Conservation (phyloP, 2,797 vertebrate genomes). For the Aratinga solstitialis region DNA sequence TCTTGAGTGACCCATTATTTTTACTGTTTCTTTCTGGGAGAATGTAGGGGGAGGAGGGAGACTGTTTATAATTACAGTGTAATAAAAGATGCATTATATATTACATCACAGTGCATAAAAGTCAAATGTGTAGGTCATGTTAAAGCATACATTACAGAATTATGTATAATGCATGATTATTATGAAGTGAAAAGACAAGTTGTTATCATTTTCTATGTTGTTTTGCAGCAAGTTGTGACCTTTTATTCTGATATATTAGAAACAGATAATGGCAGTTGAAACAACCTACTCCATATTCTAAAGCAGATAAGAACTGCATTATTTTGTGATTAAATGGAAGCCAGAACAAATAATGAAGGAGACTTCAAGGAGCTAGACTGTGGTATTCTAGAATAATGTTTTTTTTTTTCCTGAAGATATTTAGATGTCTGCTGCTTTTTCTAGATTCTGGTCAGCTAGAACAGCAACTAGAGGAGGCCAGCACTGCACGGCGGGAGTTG, state of each 20-base stretch:
- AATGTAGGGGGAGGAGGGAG: neutral
- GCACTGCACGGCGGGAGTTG: constrained; percentile 82
- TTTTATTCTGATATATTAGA: neutral
- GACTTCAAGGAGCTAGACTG: neutral
- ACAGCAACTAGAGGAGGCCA: constrained; percentile 90
- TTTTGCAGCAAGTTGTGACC: neutral
- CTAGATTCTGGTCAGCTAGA: constrained; percentile 88
- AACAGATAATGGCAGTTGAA: neutral
- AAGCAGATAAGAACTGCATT: neutral
- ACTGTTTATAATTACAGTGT: neutral
- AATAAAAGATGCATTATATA: neutral
- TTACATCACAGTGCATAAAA: neutral
- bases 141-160: neutral
- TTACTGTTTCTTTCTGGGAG: neutral
- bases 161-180: neutral
- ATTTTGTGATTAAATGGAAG: neutral
- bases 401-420: neutral
- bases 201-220: neutral
- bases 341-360: neutral
- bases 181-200: neutral
- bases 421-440: constrained; percentile 26
- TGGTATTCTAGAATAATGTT: neutral
- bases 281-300: neutral
- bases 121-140: neutral
- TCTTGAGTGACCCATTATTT: neutral